Evolutionary conservation across 2,888 invertebrate genomes (phyloP), one percentile per base, ranked within the genome.

Genomic region (Latrodectus hesperus): DNA sequence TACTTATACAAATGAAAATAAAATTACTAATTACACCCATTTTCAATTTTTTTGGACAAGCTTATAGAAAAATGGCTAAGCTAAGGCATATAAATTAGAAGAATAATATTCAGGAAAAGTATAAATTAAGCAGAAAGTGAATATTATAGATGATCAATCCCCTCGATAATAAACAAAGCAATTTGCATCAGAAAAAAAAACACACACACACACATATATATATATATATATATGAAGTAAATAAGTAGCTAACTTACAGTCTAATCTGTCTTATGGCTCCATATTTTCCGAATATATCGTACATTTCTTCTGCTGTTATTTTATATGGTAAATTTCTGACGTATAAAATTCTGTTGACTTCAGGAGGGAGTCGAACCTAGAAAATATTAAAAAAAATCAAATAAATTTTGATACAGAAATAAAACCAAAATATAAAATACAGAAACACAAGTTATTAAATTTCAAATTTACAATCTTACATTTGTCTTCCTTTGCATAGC

Each of bases 201-300:
- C 22, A 1, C 22, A 22, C 0, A 22, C 22, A 22, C 38, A 38
- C 38, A 38, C 6, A 38, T 4, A 38, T 6, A 4, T 38, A 38
- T 38, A 3, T 38, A 3, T 38, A 38, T 38, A 38, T 6, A 4
- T 6, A 38, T 38, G 38, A 38, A 38, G 38, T 38, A 38, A 4
- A 38, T 38, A 38, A 38, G 38, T 6, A 3, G 38, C 38, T n/a
- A 53, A 94, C 96, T 95, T 94, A 98, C 98, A 99, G 97, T 93
- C 99, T 94, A 89, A 99, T 99, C 93, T 99, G 99, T 91, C 99
- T 93, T 90, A 99, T 99, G 5, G 99, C 99, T 91, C 99, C 99
- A 93, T 99, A 99, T 94, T 99, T 99, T 22, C 99, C 99, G 94
- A 99, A 99, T 90, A 99, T 99, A 93, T 99, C 99, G 92, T 99